phyloP scores from a whole-genome alignment of 1,140 invertebrate genomes.

The Ceratina australensis region DNA sequence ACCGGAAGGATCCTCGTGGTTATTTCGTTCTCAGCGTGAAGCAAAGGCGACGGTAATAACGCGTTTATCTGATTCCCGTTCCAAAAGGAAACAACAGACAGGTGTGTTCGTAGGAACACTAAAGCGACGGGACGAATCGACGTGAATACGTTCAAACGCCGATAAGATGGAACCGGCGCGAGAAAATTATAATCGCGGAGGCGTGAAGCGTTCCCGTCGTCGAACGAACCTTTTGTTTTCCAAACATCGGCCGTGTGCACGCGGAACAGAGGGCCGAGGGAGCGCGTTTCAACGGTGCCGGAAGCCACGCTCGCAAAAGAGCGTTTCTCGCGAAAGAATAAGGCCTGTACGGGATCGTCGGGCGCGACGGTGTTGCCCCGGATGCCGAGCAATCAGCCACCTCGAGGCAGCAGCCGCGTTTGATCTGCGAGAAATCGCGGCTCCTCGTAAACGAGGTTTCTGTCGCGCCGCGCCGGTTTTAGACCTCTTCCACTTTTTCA shows the following conservation, averaged over 20 bases:
- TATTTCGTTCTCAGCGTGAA: slow-evolving; percentile 11
- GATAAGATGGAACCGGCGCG: background rate
- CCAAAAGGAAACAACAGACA: no score
- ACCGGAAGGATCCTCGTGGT: background rate
- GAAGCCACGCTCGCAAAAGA: slow-evolving; percentile 16
- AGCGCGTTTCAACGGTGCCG: slow-evolving; percentile 20
- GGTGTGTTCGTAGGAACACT: no score
- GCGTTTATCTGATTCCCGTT: background rate
- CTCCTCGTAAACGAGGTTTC: slow-evolving; percentile 54
- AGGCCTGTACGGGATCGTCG: background rate
- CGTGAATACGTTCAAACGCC: no score
- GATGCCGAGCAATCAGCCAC: slow-evolving; percentile 64
- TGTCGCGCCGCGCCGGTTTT: slow-evolving; percentile 35
- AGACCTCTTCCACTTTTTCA: slow-evolving; percentile 9
- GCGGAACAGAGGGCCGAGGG: background rate
- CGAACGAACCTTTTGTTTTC: slow-evolving; percentile 65
- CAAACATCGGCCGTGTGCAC: slow-evolving; percentile 58
- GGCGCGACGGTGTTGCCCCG: slow-evolving; percentile 8
- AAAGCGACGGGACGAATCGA: no score
- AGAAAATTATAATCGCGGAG: slow-evolving; percentile 39
- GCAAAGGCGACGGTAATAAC: background rate
- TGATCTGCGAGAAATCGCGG: slow-evolving; percentile 70
- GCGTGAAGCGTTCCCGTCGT: slow-evolving; percentile 48
- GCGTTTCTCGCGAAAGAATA: slow-evolving; percentile 10
- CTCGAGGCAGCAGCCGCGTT: slow-evolving; percentile 54